Percentiles rank a stretch among this genome's conserved stretches.
Evolutionary conservation across 2,113 vertebrate genomes (phyloP).

Genomic region (Furnarius figulus): DNA sequence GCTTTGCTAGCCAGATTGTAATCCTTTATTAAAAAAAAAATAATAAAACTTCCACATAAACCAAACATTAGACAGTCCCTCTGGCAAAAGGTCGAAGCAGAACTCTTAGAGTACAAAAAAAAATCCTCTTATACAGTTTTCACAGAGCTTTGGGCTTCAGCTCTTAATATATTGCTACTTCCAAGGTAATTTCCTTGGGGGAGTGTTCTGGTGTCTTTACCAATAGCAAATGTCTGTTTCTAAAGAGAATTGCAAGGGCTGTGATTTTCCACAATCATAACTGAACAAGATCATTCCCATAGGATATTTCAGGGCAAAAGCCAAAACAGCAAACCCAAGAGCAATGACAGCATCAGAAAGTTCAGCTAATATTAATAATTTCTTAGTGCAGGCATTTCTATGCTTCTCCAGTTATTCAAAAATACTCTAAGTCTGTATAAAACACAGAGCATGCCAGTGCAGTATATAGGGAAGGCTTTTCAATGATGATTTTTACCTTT

Average conservation of each 20-base stretch:
- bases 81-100: conserved; percentile 17
- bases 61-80: neutral
- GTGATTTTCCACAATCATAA: neutral
- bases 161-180: neutral
- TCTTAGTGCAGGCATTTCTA: neutral
- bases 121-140: conserved; percentile 38
- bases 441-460: neutral
- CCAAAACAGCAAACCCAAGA: neutral
- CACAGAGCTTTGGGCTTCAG: neutral
- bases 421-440: neutral
- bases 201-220: neutral
- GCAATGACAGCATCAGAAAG: neutral
- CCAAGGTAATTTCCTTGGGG: neutral
- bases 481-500: neutral
- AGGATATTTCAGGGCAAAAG: neutral
- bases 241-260: neutral
- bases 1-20: neutral
- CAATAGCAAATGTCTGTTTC: neutral
- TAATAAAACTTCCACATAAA: neutral
- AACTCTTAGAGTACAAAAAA: neutral
- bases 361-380: neutral
- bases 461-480: neutral
- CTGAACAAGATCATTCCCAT: neutral
- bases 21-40: neutral
- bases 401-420: neutral